Evolutionary conservation across 2,113 vertebrate species (phyloP).

Genomic region (Chelonoidis abingdonii): DNA sequence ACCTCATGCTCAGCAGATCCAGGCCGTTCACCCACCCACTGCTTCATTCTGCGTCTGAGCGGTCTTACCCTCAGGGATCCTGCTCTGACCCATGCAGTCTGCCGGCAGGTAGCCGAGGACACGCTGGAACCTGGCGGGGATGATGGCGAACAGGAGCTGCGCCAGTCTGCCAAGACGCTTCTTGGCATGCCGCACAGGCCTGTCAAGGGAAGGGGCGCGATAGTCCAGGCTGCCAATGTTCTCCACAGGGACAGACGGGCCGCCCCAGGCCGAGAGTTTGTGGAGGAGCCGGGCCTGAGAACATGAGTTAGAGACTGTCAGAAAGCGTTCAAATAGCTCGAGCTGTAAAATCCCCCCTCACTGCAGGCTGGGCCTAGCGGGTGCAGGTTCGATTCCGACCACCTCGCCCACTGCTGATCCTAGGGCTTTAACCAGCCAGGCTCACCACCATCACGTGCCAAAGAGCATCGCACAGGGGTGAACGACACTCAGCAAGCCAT

Average conservation of each 20-base stretch:
- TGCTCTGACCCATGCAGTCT: conserved; percentile 65
- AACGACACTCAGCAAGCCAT: not conserved
- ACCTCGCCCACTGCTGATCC: not conserved
- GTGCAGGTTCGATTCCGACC: no score
- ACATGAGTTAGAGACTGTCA: not conserved
- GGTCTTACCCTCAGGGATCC: conserved; percentile 78
- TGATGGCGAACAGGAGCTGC: conserved; percentile 70
- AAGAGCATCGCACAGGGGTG: not conserved
- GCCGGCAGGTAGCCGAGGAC: conserved; percentile 76
- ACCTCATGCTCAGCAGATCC: no score
- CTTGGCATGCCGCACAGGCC: conserved; percentile 58
- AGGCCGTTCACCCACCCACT: no score
- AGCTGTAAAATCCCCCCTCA: fast-evolving
- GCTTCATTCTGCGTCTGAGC: no score
- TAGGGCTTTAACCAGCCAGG: not conserved
- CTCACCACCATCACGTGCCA: not conserved
- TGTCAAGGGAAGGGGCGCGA: not conserved
- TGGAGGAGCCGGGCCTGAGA: conserved; percentile 57
- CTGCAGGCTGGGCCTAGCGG: no score
- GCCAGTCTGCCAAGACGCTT: conserved; percentile 70
- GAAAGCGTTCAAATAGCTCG: fast-evolving
- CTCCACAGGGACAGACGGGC: not conserved
- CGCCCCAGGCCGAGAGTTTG: not conserved
- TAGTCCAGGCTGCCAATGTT: not conserved
- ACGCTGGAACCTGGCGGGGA: conserved; percentile 77